A percentile compares a stretch with the other conserved stretches of the same genome.
phyloP scores from a whole-genome alignment of 2,888 invertebrate species.

The Schrankia costaestrigalis region DNA sequence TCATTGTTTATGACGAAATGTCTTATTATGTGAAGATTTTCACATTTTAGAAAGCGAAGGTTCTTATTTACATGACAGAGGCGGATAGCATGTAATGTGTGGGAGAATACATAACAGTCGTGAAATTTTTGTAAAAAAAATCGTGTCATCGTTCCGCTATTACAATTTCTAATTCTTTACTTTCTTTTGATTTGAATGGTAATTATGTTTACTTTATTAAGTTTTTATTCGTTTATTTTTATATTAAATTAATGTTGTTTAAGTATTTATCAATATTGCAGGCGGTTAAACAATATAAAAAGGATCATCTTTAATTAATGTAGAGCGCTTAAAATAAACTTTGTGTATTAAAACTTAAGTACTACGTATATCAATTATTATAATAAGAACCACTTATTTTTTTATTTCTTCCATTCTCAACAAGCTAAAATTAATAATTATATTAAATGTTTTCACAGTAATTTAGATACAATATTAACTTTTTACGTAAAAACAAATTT shows the following conservation, averaged over 20 bases:
- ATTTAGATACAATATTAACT: slow-evolving; percentile 17
- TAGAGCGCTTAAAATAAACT: too few relatives aligned
- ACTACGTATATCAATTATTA: too few relatives aligned
- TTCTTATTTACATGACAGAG: slow-evolving; percentile 65
- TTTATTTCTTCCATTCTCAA: too few relatives aligned
- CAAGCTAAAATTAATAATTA: not conserved
- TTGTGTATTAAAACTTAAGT: too few relatives aligned
- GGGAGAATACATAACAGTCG: slow-evolving; percentile 42
- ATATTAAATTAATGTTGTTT: too few relatives aligned
- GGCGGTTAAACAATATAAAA: too few relatives aligned
- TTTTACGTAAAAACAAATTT: not conserved
- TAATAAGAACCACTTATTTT: too few relatives aligned
- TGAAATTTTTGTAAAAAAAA: slow-evolving; percentile 51
- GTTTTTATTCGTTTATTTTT: not conserved
- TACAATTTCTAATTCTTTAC: slow-evolving; percentile 4
- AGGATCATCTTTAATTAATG: too few relatives aligned
- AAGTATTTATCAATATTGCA: too few relatives aligned
- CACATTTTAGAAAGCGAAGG: slow-evolving; percentile 77
- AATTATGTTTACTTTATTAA: not conserved
- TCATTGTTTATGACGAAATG: too few relatives aligned
- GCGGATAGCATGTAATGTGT: slow-evolving; percentile 39
- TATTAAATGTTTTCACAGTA: slow-evolving; percentile 14
- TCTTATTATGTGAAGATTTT: slow-evolving; percentile 51
- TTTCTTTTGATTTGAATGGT: slow-evolving; percentile 5
- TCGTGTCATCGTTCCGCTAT: slow-evolving; percentile 21